Conservation (phyloP, 2,888 invertebrate genomes). For the Osmoderma eremita region DNA sequence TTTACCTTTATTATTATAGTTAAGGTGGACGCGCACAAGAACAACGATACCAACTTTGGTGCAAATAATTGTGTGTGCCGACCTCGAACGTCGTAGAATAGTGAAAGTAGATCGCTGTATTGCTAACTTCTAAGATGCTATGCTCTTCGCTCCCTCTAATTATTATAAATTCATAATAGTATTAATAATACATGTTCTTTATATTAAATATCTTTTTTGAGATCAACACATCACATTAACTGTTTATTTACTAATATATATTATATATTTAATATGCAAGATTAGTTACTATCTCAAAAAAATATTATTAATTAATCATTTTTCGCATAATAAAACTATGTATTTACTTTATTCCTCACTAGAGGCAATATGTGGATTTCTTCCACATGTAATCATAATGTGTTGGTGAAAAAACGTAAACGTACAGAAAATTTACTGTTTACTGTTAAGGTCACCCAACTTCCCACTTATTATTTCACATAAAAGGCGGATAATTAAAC, state of each 20-base stretch:
- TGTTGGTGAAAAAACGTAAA: not conserved
- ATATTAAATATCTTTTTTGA: conserved; percentile 33
- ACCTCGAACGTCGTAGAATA: conserved; percentile 4
- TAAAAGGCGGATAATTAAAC: conserved; percentile 21
- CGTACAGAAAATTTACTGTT: conserved; percentile 25
- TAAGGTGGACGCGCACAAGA: too few species aligned
- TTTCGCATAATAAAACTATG: not conserved
- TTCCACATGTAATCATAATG: conserved; percentile 10
- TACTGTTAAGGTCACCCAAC: conserved; percentile 38
- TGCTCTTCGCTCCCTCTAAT: conserved; percentile 2
- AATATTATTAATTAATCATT: conserved; percentile 20
- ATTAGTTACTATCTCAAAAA: conserved; percentile 24
- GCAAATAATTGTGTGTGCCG: not conserved
- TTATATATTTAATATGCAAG: conserved; percentile 17
- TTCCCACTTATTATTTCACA: conserved; percentile 46
- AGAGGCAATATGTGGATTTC: conserved; percentile 6
- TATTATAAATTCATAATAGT: conserved; percentile 13
- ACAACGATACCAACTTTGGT: too few species aligned
- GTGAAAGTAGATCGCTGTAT: not conserved
- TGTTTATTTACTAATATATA: conserved; percentile 31
- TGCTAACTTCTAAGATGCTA: not conserved
- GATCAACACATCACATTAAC: conserved; percentile 35
- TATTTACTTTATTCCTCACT: not conserved
- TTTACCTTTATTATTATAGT: too few species aligned
- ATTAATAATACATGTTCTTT: conserved; percentile 33